Evolutionary conservation across 2,113 vertebrate species (phyloP), one percentile per base, ranked within the genome.

Genomic region (Gobio gobio): DNA sequence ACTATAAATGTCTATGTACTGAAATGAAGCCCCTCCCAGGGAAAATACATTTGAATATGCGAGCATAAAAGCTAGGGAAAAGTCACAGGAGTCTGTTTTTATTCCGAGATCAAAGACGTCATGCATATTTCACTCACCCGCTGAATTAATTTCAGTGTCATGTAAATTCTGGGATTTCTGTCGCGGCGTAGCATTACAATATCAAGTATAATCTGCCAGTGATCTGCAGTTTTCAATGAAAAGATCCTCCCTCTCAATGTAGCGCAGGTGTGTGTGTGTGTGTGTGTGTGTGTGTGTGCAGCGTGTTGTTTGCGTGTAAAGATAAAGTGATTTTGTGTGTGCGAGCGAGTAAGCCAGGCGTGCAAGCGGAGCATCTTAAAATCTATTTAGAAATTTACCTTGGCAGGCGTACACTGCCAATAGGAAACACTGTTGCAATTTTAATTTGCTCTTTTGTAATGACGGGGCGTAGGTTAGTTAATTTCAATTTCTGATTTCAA

Each of bases 401-500:
- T 96, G 96, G 93, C 95, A 95, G 94, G 91, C 94, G 94, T 94
- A 93, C 91, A 90, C 93, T 92, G 94, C 95, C 96, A 95, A 91
- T 95, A 95, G 95, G 96, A 96, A 94, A 94, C 90, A 92, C 95
- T 91, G 93, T 94, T 95, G 96, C 96, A 95, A 96, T 96, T 96
- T 97, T 98, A 98, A 98, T 98, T 98, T 98, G 96, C 96, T 99
- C 97, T 97, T 97, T 98, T 98, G 97, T 98, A 97, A 97, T 96
- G 92, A 96, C 2, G 78, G 98, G 97, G 96, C 97, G 96, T 95
- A 98, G 98, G 98, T 99, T 99, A 98, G 97, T 99, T 99, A 96
- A 99, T 99, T 99, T 99, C 96, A 99, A 99, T 99, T 99, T 99
- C 97, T 97, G 96, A 98, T 99, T 99, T 99, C 97, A 97, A 99